Conservation (phyloP, 2,888 invertebrate genomes). For the Pelosia muscerda region DNA sequence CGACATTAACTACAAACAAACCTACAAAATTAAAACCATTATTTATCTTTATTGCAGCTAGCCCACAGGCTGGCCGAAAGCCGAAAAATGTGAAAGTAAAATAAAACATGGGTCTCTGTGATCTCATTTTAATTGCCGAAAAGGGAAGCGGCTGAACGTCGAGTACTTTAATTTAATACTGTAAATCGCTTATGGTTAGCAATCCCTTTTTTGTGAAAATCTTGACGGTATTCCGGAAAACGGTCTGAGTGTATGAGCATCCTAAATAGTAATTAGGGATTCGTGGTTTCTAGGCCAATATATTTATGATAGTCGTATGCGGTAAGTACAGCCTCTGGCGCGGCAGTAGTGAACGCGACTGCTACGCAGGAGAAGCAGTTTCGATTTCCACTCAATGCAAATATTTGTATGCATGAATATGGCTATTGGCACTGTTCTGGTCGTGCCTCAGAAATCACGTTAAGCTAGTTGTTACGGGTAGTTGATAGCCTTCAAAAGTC, state of each 20-base stretch:
- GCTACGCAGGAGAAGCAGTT: no score
- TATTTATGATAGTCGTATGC: background rate
- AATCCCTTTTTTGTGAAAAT: constrained; percentile 47
- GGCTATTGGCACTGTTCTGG: no score
- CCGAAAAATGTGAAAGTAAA: constrained; percentile 52
- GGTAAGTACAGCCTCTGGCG: no score
- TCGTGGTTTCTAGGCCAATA: background rate
- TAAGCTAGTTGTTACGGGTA: no score
- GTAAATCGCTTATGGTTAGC: constrained; percentile 59
- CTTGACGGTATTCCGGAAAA: constrained; percentile 41
- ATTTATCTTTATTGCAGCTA: constrained; percentile 78
- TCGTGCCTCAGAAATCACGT: no score
- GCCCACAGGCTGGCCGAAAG: constrained; percentile 60
- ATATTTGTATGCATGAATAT: no score
- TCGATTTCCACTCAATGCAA: no score
- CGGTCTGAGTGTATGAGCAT: constrained; percentile 18
- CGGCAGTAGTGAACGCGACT: no score
- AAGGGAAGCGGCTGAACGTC: constrained; percentile 57
- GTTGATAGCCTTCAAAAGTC: no score
- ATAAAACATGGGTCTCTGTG: constrained; percentile 57
- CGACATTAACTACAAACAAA: constrained; percentile 47
- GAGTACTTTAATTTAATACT: constrained; percentile 65
- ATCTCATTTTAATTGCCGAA: constrained; percentile 76
- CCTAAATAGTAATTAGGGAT: constrained; percentile 29
- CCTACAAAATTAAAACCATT: constrained; percentile 78